A percentile compares a stretch with the other conserved stretches of the same genome.
Evolutionary conservation across 2,797 vertebrate species (phyloP).

Genomic region (Ceyx erithaca): DNA sequence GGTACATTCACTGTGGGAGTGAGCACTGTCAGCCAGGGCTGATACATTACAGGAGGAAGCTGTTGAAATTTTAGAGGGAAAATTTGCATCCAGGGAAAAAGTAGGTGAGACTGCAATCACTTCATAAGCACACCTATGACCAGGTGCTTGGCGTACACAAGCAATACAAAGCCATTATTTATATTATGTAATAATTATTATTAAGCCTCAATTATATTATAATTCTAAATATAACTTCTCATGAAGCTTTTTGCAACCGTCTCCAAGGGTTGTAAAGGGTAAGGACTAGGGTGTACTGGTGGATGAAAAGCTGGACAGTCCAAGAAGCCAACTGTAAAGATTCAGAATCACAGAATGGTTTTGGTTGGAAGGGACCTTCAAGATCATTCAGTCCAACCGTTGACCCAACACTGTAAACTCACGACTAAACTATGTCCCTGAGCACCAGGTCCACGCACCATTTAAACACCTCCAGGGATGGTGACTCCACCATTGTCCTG

Average conservation of each 20-base stretch:
- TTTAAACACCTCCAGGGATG: too few relatives aligned
- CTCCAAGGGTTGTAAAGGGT: not conserved
- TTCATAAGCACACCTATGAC: not conserved
- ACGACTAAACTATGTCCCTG: too few relatives aligned
- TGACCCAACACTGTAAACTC: too few relatives aligned
- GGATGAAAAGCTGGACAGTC: not conserved
- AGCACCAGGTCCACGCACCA: too few relatives aligned
- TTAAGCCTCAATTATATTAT: too few relatives aligned
- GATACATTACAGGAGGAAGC: not conserved
- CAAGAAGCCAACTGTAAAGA: not conserved
- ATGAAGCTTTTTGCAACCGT: not conserved
- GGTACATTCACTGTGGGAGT: not conserved
- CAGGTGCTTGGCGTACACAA: not conserved
- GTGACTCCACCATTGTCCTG: too few relatives aligned
- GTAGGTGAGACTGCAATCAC: not conserved
- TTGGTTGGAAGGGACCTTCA: too few relatives aligned
- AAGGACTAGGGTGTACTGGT: not conserved
- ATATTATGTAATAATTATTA: too few relatives aligned
- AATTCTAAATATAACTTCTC: too few relatives aligned
- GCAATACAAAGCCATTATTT: not conserved
- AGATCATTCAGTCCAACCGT: too few relatives aligned
- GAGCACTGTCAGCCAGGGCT: not conserved
- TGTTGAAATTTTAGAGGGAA: not conserved
- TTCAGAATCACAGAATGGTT: not conserved
- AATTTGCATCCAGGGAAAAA: not conserved